Percentiles rank a stretch among this genome's conserved stretches.
These are phyloP conservation scores for Gulo gulo DNA, from an alignment of 2,113 vertebrate species.

Conservation along the genomic window DNA sequence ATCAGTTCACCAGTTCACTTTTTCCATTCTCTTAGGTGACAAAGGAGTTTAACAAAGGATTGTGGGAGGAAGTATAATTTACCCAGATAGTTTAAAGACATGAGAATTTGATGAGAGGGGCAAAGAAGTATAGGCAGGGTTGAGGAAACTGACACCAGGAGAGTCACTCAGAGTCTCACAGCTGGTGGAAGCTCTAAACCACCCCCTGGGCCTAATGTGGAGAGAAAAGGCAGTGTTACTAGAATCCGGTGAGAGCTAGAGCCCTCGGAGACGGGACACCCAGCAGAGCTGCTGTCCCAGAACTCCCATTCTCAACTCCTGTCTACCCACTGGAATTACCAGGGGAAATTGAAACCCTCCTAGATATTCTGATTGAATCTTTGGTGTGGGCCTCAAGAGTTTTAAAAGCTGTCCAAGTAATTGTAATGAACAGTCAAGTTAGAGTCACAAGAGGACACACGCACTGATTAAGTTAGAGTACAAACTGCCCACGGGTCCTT, in stretches of 20 bases:
- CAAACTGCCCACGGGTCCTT: fast-evolving
- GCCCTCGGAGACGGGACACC: fast-evolving
- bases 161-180: not conserved
- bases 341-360: not conserved
- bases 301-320: not conserved
- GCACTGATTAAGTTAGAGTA: not conserved
- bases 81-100: not conserved
- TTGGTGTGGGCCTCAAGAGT: not conserved
- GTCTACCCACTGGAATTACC: not conserved
- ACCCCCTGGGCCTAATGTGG: too few species aligned
- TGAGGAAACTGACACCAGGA: not conserved
- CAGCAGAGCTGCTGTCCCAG: not conserved
- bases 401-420: not conserved
- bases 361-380: not conserved
- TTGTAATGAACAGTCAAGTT: not conserved
- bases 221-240: not conserved
- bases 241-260: not conserved
- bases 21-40: not conserved
- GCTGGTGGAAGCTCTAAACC: not conserved
- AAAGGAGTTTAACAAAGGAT: not conserved
- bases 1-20: not conserved
- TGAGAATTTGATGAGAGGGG: not conserved
- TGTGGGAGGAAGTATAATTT: not conserved
- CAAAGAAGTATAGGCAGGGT: not conserved
- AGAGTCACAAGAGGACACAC: not conserved